These are phyloP conservation scores for Papilio helenus DNA, from an alignment of 1,140 invertebrate species.

Conservation along the genomic window DNA sequence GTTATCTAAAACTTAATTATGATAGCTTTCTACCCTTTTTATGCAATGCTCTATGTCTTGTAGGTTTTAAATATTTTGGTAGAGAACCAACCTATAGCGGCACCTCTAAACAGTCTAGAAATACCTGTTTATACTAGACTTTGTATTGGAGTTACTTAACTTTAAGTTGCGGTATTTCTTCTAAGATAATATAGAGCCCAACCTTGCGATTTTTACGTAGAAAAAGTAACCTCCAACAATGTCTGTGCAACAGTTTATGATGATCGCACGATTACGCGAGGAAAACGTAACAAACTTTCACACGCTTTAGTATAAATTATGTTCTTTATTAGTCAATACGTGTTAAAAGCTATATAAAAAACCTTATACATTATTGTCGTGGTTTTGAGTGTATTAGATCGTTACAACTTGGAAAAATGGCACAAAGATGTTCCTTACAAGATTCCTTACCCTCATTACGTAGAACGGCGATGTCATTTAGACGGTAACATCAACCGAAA, in stretches of 20 bases:
- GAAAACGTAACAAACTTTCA: background rate
- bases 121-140: too few species aligned
- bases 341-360: background rate
- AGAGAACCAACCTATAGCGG: too few species aligned
- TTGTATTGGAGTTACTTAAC: too few species aligned
- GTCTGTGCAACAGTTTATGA: background rate
- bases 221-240: background rate
- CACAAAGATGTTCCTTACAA: slow-evolving; percentile 21
- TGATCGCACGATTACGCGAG: background rate
- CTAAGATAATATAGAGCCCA: too few species aligned
- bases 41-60: too few species aligned
- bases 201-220: background rate
- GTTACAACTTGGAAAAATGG: slow-evolving; percentile 13
- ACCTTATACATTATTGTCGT: slow-evolving; percentile 4
- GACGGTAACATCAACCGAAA: slow-evolving; percentile 30
- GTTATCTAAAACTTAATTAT: too few species aligned
- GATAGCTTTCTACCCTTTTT: too few species aligned
- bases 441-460: slow-evolving; percentile 39
- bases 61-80: too few species aligned
- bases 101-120: too few species aligned
- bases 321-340: background rate
- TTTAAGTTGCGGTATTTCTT: too few species aligned
- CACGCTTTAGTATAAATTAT: background rate
- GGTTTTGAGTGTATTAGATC: background rate
- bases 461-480: slow-evolving; percentile 36